phyloP scores from a whole-genome alignment of 1,140 invertebrate genomes.

The Zelostemma sp. region DNA sequence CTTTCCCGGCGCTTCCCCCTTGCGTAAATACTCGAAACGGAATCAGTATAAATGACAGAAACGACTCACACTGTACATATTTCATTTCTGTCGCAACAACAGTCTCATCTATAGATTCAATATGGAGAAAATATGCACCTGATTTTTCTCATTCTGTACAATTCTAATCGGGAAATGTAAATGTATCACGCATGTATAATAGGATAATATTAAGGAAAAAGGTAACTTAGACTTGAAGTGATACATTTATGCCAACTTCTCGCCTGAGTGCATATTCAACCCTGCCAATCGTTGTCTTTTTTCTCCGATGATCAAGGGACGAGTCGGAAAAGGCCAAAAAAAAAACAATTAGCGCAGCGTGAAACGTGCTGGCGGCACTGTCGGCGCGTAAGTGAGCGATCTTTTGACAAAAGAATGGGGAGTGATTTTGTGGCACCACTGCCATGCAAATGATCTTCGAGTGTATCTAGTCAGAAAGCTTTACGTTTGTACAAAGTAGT shows the following conservation, averaged over 20 bases:
- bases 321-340: slow-evolving; percentile 26
- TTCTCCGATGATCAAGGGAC: slow-evolving; percentile 7
- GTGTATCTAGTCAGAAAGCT: slow-evolving; percentile 49
- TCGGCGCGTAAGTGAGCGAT: slow-evolving; percentile 16
- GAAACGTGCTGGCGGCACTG: slow-evolving; percentile 25
- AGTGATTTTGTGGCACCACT: slow-evolving; percentile 17
- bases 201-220: neutral
- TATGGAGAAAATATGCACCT: neutral
- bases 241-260: neutral
- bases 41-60: slow-evolving; percentile 17
- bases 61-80: slow-evolving; percentile 41
- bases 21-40: slow-evolving; percentile 1
- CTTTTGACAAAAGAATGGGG: neutral
- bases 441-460: slow-evolving; percentile 39
- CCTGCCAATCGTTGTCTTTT: neutral
- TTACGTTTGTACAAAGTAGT: slow-evolving; percentile 50
- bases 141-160: neutral
- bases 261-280: neutral
- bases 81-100: slow-evolving; percentile 32
- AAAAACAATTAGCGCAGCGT: slow-evolving; percentile 18
- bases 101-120: slow-evolving; percentile 3
- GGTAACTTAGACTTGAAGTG: neutral
- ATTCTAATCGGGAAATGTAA: neutral
- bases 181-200: neutral
- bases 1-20: slow-evolving; percentile 3